phyloP scores from a whole-genome alignment of 2,888 invertebrate genomes.

The Microctonus hyperodae region DNA sequence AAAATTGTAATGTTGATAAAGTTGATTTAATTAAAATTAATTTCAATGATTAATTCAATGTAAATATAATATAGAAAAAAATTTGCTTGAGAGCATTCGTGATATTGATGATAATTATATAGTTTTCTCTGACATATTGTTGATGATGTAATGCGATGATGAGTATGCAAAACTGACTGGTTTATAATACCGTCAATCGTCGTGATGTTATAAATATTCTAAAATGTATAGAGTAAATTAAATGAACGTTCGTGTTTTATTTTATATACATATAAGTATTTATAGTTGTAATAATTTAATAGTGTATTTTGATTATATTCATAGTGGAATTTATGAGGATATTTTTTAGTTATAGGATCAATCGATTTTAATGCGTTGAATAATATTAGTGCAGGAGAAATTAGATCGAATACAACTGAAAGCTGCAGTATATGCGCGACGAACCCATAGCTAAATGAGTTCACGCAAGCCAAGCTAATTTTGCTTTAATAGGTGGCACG shows the following conservation, averaged over 20 bases:
- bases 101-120: background rate
- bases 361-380: background rate
- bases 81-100: background rate
- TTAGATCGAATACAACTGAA: background rate
- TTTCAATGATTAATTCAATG: background rate
- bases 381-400: background rate
- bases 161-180: background rate
- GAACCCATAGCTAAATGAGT: slow-evolving; percentile 27
- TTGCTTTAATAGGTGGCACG: slow-evolving; percentile 41
- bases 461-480: slow-evolving; percentile 42
- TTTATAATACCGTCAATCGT: background rate
- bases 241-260: too few species aligned
- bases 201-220: too few species aligned
- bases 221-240: too few species aligned
- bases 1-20: too few species aligned
- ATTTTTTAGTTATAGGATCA: background rate
- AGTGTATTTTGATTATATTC: background rate
- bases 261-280: too few species aligned
- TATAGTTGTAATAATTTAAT: background rate
- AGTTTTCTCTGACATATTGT: background rate
- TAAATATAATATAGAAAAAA: background rate
- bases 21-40: too few species aligned
- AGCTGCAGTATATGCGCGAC: background rate
- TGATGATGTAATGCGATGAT: background rate
- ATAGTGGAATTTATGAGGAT: background rate